Evolutionary conservation across 1,140 invertebrate genomes (phyloP).

Genomic region (Drosophila sucinea): DNA sequence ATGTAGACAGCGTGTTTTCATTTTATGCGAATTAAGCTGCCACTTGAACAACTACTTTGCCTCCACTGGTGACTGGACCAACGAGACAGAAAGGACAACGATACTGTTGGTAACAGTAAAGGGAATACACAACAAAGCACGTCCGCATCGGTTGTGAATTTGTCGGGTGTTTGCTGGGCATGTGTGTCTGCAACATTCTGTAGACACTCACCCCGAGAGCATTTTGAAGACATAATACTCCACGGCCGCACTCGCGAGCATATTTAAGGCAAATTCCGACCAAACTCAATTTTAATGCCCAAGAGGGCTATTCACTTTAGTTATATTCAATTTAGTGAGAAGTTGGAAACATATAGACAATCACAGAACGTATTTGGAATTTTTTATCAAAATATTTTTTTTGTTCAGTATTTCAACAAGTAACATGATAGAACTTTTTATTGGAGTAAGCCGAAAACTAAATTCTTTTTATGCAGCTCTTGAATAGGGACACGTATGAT

Average conservation of each 20-base stretch:
- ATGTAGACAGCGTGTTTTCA: slow-evolving; percentile 83
- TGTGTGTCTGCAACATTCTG: slow-evolving; percentile 30
- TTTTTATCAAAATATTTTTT: too few relatives aligned
- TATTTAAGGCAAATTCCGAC: background rate
- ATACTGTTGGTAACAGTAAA: slow-evolving; percentile 51
- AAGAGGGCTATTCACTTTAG: background rate
- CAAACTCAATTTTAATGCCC: background rate
- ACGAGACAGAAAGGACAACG: slow-evolving; percentile 47
- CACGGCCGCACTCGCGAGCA: background rate
- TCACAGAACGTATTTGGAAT: too few relatives aligned
- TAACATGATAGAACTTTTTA: too few relatives aligned
- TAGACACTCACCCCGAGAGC: background rate
- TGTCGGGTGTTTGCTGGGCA: slow-evolving; percentile 15
- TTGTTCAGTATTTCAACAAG: too few relatives aligned
- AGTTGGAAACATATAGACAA: too few relatives aligned
- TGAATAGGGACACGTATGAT: too few relatives aligned
- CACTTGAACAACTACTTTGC: slow-evolving; percentile 80
- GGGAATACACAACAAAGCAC: slow-evolving; percentile 34
- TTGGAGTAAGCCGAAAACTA: too few relatives aligned
- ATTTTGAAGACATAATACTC: background rate
- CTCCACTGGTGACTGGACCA: slow-evolving; percentile 60
- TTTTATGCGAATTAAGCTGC: slow-evolving; percentile 83
- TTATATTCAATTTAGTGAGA: too few relatives aligned
- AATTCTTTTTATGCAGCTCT: too few relatives aligned
- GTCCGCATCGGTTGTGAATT: slow-evolving; percentile 17